Percentiles rank a stretch among this genome's conserved stretches.
Evolutionary conservation across 2,797 vertebrate genomes (phyloP).

Genomic region (Tolypeutes matacus): DNA sequence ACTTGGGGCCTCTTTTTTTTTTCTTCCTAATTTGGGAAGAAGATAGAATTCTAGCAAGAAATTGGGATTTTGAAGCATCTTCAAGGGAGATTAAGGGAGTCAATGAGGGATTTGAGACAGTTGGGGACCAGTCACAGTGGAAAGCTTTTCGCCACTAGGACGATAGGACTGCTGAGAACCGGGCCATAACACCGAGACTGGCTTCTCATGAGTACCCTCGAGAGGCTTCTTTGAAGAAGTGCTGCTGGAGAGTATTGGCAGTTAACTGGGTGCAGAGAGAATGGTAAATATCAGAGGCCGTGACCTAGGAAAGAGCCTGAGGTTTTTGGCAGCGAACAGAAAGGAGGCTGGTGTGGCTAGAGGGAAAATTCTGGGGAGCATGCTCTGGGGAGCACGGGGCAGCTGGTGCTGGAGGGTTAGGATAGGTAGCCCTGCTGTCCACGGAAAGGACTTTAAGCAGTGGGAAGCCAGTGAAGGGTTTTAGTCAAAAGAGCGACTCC

Average conservation of each 20-base stretch:
- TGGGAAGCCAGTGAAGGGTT: not conserved
- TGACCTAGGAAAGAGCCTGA: not conserved
- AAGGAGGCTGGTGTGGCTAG: not conserved
- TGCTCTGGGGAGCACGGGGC: accelerated
- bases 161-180: accelerated
- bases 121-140: accelerated
- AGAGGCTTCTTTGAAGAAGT: not conserved
- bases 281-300: accelerated
- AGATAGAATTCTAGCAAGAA: not conserved
- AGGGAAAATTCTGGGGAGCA: not conserved
- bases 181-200: accelerated
- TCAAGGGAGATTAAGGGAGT: not conserved
- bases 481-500: not conserved
- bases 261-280: not conserved
- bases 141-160: not conserved
- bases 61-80: not conserved
- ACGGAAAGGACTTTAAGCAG: not conserved
- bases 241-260: not conserved
- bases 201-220: not conserved
- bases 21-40: not conserved
- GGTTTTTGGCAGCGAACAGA: not conserved
- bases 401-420: not conserved
- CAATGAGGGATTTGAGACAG: not conserved
- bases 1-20: not conserved
- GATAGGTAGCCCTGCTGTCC: not conserved